These are phyloP conservation scores for Papilio machaon DNA, from an alignment of 1,140 invertebrate species.

Conservation along the genomic window DNA sequence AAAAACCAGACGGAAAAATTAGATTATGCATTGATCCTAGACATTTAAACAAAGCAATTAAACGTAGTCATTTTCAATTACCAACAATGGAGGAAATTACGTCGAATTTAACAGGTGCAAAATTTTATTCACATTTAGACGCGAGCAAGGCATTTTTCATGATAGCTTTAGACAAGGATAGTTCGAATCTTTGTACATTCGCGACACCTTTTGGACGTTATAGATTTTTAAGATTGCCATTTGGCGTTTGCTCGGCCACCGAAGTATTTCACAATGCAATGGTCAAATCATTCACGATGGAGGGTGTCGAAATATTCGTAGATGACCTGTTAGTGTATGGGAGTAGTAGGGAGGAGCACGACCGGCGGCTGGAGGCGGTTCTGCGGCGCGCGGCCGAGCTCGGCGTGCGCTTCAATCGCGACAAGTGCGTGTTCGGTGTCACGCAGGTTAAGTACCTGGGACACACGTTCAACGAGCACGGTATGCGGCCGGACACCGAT, in stretches of 20 bases:
- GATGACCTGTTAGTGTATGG: conserved; percentile 68
- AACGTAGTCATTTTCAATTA: conserved; percentile 36
- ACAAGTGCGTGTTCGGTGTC: conserved; percentile 48
- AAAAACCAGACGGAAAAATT: conserved; percentile 42
- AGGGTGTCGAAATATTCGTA: conserved; percentile 49
- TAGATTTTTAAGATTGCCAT: conserved; percentile 42
- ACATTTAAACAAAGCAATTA: conserved; percentile 40
- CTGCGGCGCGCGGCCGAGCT: conserved; percentile 47
- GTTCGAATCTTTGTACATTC: conserved; percentile 43
- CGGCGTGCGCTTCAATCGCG: conserved; percentile 62
- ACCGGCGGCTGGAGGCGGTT: conserved; percentile 45
- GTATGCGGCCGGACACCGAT: conserved; percentile 45
- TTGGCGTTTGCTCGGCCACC: conserved; percentile 38
- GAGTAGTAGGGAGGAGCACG: conserved; percentile 49
- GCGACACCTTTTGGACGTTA: conserved; percentile 42
- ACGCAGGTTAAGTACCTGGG: conserved; percentile 61
- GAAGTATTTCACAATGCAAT: conserved; percentile 42
- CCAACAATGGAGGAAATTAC: conserved; percentile 44
- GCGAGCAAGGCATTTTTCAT: conserved; percentile 30
- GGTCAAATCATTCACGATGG: conserved; percentile 29
- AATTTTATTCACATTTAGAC: conserved; percentile 38
- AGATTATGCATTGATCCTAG: conserved; percentile 41
- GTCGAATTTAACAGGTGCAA: conserved; percentile 28
- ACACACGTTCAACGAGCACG: conserved; percentile 49
- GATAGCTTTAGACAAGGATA: conserved; percentile 37